These are phyloP conservation scores for Diaperis boleti DNA, from an alignment of 2,888 invertebrate genomes.

Conservation along the genomic window DNA sequence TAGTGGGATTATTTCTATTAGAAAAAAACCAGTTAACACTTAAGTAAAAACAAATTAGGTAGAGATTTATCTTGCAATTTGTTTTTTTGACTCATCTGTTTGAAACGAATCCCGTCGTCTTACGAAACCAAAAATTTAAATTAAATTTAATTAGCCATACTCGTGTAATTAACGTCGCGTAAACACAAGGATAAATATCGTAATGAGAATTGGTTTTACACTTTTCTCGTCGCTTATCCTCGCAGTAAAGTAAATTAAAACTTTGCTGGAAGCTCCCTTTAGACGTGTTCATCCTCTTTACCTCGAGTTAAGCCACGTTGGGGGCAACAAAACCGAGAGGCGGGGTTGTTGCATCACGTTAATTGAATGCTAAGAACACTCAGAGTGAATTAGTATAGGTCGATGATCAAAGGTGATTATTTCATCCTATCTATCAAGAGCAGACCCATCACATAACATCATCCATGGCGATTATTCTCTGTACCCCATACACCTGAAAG, in stretches of 20 bases:
- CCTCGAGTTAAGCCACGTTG: constrained; percentile 31
- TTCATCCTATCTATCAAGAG: constrained; percentile 44
- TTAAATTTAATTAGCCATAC: constrained; percentile 35
- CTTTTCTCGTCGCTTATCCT: constrained; percentile 40
- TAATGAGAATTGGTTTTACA: constrained; percentile 42
- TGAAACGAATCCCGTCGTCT: not conserved
- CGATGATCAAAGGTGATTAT: constrained; percentile 48
- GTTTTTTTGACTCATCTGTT: not conserved
- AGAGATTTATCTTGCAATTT: too few species aligned
- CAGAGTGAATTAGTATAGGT: constrained; percentile 45
- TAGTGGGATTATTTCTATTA: not conserved
- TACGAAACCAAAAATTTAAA: not conserved
- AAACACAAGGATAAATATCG: constrained; percentile 37
- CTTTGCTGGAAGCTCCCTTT: constrained; percentile 37
- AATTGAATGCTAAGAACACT: constrained; percentile 49
- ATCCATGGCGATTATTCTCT: constrained; percentile 28
- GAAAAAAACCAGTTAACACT: not conserved
- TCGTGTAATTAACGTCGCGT: constrained; percentile 37
- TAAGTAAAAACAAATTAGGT: too few species aligned
- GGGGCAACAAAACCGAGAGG: constrained; percentile 38
- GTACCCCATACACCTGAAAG: constrained; percentile 7
- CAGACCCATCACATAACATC: constrained; percentile 40
- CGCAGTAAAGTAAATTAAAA: constrained; percentile 38
- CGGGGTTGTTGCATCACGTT: constrained; percentile 44
- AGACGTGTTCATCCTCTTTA: constrained; percentile 41